phyloP scores from a whole-genome alignment of 2,888 invertebrate species.

The Dermolepida albohirtum region DNA sequence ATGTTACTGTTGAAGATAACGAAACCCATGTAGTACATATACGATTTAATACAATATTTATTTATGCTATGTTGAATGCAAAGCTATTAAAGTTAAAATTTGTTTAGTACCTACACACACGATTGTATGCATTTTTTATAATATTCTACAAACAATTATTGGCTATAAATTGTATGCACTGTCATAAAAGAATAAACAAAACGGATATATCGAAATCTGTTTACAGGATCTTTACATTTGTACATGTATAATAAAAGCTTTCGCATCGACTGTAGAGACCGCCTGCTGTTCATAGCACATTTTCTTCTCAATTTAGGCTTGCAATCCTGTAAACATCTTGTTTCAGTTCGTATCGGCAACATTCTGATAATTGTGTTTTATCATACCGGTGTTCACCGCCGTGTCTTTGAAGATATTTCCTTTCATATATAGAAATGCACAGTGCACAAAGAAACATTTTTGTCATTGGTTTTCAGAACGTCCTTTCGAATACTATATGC shows the following conservation, averaged over 20 bases:
- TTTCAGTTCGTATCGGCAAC: slow-evolving; percentile 53
- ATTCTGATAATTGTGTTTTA: slow-evolving; percentile 35
- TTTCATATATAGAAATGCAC: slow-evolving; percentile 29
- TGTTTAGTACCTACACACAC: too few relatives aligned
- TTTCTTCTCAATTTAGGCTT: slow-evolving; percentile 58
- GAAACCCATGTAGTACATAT: too few relatives aligned
- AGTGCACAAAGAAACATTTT: slow-evolving; percentile 35
- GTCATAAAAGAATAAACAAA: slow-evolving; percentile 4
- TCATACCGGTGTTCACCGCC: slow-evolving; percentile 28
- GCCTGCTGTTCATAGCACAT: slow-evolving; percentile 55
- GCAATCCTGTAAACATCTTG: slow-evolving; percentile 57
- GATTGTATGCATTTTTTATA: not conserved
- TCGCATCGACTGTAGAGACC: slow-evolving; percentile 49
- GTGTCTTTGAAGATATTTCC: slow-evolving; percentile 29
- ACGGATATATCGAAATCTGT: slow-evolving; percentile 28
- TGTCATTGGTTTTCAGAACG: slow-evolving; percentile 20
- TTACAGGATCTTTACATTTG: slow-evolving; percentile 39
- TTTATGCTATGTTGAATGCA: too few relatives aligned
- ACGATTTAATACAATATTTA: too few relatives aligned
- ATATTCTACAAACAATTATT: not conserved
- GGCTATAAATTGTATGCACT: not conserved
- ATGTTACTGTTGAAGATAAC: too few relatives aligned
- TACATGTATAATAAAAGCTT: slow-evolving; percentile 44
- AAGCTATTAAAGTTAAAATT: too few relatives aligned
- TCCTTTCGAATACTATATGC: slow-evolving; percentile 31